These are phyloP conservation scores for Argyra leucocephala DNA, from an alignment of 2,888 invertebrate species.

Conservation along the genomic window DNA sequence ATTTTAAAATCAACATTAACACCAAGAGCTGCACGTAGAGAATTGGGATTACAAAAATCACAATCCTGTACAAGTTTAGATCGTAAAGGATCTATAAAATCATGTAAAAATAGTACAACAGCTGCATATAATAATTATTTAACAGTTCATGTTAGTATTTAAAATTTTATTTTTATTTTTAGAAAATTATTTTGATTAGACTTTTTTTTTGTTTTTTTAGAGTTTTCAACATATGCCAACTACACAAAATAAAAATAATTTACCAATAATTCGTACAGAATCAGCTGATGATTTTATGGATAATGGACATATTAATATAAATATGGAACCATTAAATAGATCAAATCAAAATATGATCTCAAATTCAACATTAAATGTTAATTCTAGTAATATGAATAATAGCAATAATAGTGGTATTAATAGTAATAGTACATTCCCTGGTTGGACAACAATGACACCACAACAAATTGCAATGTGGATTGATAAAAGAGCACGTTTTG, in stretches of 20 bases:
- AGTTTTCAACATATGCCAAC: slow-evolving; percentile 1
- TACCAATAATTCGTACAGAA: slow-evolving; percentile 62
- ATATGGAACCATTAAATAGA: slow-evolving; percentile 26
- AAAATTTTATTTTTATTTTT: neutral
- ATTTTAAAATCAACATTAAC: slow-evolving; percentile 75
- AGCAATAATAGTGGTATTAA: slow-evolving; percentile 11
- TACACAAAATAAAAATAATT: slow-evolving; percentile 21
- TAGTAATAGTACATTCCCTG: slow-evolving; percentile 33
- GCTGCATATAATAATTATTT: slow-evolving; percentile 60
- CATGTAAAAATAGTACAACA: slow-evolving; percentile 40
- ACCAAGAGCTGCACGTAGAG: slow-evolving; percentile 63
- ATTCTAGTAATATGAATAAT: slow-evolving; percentile 23
- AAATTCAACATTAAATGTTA: slow-evolving; percentile 21
- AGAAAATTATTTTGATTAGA: neutral
- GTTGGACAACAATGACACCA: slow-evolving; percentile 76
- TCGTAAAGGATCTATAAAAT: slow-evolving; percentile 38
- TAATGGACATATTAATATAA: slow-evolving; percentile 26
- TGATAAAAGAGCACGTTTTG: slow-evolving; percentile 60
- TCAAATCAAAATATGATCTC: slow-evolving; percentile 23
- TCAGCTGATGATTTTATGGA: slow-evolving; percentile 48
- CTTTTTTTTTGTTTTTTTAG: neutral
- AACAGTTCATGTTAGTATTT: slow-evolving; percentile 58
- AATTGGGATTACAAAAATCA: slow-evolving; percentile 57
- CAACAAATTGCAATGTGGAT: slow-evolving; percentile 84
- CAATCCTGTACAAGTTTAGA: slow-evolving; percentile 65